Base-by-base conservation (phyloP, 2,888 invertebrate species). In the Sphinx pinastri region DNA sequence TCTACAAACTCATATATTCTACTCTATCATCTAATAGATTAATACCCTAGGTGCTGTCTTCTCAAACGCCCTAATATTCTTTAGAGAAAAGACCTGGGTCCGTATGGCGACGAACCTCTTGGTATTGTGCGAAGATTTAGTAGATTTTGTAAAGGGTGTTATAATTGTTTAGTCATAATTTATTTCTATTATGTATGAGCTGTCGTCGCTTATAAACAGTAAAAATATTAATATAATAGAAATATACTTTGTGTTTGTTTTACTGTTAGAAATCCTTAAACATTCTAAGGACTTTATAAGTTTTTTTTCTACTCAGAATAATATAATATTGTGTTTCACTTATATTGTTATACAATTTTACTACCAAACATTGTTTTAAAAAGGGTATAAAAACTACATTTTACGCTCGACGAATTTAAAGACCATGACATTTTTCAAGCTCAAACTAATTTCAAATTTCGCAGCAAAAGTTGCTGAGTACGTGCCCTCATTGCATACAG, bases 401-500 rank as follows among this genome's bases (percentile, higher is more conserved):
- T 16, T 45, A 45, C 1, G 13, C 31, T 68, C 25, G 2, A 52
- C 8, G 38, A 31, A 31, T 14, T 25, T 31, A n/a, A 67, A 52
- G 3, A 67, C 12, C 54, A 25, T 67, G 38, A 19, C 49, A 8
- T n/a, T 63, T 63, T 13, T 49, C 31, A 8, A n/a, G 12, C 47
- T 19, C 6, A 0, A 16, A 16, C n/a, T 51, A 49, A 49, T 66
- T 49, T 49, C 19, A 47, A 66, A 66, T 19, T 19, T 31, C n/a
- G 14, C 31, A 52, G 25, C 2, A 51, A 14, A 10, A 49, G 2
- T 16, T 8, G 7, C 57, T 38, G 68, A 68, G 47, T 68, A 59
- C 59, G 25, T 16, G 19, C 55, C 67, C 49, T 11, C 51, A 31
- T 51, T 31, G 55, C 47, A 45, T 70, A 51, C 31, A 58, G 57